Evolutionary conservation across 1,140 invertebrate genomes (phyloP), one percentile per base, ranked within the genome.

Genomic region (Ceratosolen solmsi): DNA sequence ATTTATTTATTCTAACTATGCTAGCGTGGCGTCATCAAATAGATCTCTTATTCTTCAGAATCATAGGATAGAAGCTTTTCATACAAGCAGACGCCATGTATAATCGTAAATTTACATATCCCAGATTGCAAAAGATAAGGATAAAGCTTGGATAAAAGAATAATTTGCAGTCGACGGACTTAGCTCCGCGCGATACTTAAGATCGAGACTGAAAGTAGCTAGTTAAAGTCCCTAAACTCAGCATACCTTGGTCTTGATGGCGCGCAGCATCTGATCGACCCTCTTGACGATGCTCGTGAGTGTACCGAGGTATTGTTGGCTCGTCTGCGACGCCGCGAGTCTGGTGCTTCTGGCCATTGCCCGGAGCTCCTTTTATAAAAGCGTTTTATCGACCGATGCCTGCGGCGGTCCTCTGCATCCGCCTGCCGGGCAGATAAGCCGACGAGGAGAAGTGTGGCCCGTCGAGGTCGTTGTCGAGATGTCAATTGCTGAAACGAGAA

Each of bases 171-270:
- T n/a, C n/a, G n/a, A n/a, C n/a, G n/a, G n/a, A n/a, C n/a, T n/a
- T n/a, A n/a, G n/a, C n/a, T n/a, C n/a, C n/a, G n/a, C n/a, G n/a
- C n/a, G n/a, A n/a, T n/a, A n/a, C n/a, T n/a, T n/a, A n/a, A n/a
- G n/a, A n/a, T n/a, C n/a, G n/a, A n/a, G n/a, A n/a, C n/a, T n/a
- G n/a, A n/a, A n/a, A n/a, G n/a, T n/a, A n/a, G n/a, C n/a, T n/a
- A n/a, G n/a, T n/a, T n/a, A n/a, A n/a, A n/a, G n/a, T n/a, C n/a
- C n/a, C n/a, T 46, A 46, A 46, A 46, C 13, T 17, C 51, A 15
- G 11, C 20, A 20, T 84, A 87, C 86, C 85, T 87, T 87, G 30
- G 49, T 82, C 49, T 41, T 84, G 41, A 81, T 82, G 25, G 73
- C 71, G 25, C 84, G 84, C 74, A 86, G 77, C 86, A 86, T 85